These are phyloP conservation scores for Phataginus tetradactyla DNA, from an alignment of 2,797 vertebrate species.

Conservation along the genomic window DNA sequence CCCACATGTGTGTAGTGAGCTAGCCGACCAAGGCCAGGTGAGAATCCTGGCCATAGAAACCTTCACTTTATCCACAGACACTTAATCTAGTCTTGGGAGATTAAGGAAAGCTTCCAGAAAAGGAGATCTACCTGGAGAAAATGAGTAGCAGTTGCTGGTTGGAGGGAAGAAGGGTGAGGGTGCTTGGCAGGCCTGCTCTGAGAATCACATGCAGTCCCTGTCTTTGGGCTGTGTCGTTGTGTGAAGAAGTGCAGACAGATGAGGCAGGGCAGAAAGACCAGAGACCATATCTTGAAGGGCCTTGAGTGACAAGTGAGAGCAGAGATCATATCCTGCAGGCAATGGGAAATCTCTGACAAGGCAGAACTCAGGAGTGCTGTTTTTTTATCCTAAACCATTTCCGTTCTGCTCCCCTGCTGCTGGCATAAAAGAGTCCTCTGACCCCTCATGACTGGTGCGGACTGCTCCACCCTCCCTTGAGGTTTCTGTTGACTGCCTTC, in stretches of 20 bases:
- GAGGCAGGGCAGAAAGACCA: not conserved
- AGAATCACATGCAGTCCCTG: not conserved
- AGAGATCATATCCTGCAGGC: not conserved
- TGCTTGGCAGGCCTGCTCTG: not conserved
- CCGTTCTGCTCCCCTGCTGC: not conserved
- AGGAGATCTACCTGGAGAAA: too few species aligned
- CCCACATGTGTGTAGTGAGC: too few species aligned
- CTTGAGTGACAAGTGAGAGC: not conserved
- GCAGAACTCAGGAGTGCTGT: not conserved
- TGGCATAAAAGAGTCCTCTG: not conserved
- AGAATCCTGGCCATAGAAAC: too few species aligned
- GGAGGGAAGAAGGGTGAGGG: not conserved
- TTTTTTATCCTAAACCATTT: rapidly evolving
- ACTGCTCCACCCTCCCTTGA: not conserved
- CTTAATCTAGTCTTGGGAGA: not conserved
- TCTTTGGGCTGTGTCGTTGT: not conserved
- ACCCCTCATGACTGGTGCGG: too few species aligned
- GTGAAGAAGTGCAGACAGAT: not conserved
- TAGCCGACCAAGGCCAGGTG: too few species aligned
- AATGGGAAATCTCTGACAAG: not conserved
- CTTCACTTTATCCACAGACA: too few species aligned
- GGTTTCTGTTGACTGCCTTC: not conserved
- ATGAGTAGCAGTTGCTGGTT: not conserved
- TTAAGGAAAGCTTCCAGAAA: not conserved
- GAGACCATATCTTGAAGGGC: not conserved